Base-by-base conservation (phyloP, 2,113 vertebrate species). In the Campylomormyrus numenius region DNA sequence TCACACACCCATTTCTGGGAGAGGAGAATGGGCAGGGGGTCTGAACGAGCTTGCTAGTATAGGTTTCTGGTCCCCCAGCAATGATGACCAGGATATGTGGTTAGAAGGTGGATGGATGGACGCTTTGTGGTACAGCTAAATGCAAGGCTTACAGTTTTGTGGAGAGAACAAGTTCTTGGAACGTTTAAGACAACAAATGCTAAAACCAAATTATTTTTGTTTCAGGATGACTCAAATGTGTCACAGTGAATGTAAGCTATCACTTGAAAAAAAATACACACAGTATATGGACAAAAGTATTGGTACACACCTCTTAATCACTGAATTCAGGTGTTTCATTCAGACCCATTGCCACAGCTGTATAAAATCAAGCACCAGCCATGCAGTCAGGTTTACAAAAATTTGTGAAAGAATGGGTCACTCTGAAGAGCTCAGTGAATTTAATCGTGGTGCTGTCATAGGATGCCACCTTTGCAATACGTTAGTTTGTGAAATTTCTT, bases 1-100 rank as follows among this genome's bases (percentile, higher is more conserved):
- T 91, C 95, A 93, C 93, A 95, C 95, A 91, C 94, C 92, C 90
- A 94, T 94, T 92, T 88, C 93, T 90, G 90, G 91, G 94, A 39
- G 27, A 77, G 31, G 74, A 19, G 74, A 42, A 6, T 77, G 4
- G 31, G 3, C 62, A 90, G 90, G 89, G 92, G 93, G 88, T 39
- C 90, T 92, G 56, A 74, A 91, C 87, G 92, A 92, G 91, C 84
- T 85, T 88, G 87, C 91, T 90, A 91, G 94, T 89, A 91, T 27
- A 4, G 56, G 56, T 7, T 62, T 62, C n/a, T 66, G 62, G 24
- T 27, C 9, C n/a, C n/a, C 62, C 24, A 66, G n/a, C 9, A 27
- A 11, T 27, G n/a, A 13, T 66, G 62, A 27, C n/a, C 9, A 27
- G 62, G n/a, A 27, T 66, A 77, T 35, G 31, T 39, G 31, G 27